A percentile compares a stretch with the other conserved stretches of the same genome.
phyloP scores from a whole-genome alignment of 2,888 invertebrate genomes.

The Sisyra nigra region DNA sequence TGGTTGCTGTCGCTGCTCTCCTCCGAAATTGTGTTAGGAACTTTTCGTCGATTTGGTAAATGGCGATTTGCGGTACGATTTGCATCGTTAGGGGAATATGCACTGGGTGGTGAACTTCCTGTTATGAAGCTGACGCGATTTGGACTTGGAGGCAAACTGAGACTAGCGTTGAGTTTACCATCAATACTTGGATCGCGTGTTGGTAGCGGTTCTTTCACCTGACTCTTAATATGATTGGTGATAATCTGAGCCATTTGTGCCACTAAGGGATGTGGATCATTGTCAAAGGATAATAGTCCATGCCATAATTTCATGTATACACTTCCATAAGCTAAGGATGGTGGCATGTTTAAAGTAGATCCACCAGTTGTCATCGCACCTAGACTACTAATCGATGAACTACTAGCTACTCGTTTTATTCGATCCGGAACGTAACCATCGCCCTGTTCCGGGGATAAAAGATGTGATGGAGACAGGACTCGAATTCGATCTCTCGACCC shows the following conservation, averaged over 20 bases:
- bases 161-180: slow-evolving; percentile 29
- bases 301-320: slow-evolving; percentile 86
- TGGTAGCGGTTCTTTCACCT: slow-evolving; percentile 37
- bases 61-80: slow-evolving; percentile 1
- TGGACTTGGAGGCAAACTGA: slow-evolving; percentile 41
- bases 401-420: slow-evolving; percentile 49
- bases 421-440: slow-evolving; percentile 22
- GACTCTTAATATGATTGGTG: slow-evolving; percentile 58
- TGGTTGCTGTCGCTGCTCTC: slow-evolving; percentile 16
- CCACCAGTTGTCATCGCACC: slow-evolving; percentile 17
- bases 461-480: slow-evolving; percentile 23
- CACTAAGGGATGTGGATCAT: slow-evolving; percentile 80
- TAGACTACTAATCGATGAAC: slow-evolving; percentile 49
- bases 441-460: slow-evolving; percentile 10
- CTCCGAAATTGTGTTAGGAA: slow-evolving; percentile 32
- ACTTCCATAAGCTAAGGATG: slow-evolving; percentile 45
- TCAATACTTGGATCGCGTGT: slow-evolving; percentile 27
- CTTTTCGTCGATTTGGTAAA: slow-evolving; percentile 22
- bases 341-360: slow-evolving; percentile 28
- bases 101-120: slow-evolving; percentile 36
- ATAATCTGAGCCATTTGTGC: slow-evolving; percentile 61
- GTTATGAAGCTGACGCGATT: slow-evolving; percentile 34
- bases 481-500: slow-evolving; percentile 23
- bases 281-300: slow-evolving; percentile 56
- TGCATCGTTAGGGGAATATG: slow-evolving; percentile 15